Conservation (phyloP, 37 sponge, comb jelly and placozoan genomes). For the Crambe crambe region DNA sequence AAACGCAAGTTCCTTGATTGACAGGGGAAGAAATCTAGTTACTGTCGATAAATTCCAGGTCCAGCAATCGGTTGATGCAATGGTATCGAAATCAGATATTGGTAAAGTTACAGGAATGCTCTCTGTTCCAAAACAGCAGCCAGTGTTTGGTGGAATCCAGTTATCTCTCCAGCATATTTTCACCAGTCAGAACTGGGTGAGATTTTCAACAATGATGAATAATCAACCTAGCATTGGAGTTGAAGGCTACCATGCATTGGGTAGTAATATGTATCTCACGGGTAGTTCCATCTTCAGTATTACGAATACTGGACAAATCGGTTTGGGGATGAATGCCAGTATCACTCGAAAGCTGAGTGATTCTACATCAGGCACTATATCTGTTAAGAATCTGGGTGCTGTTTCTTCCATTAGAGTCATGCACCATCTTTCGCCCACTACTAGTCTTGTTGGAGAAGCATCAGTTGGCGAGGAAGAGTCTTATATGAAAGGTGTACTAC, state of each 20-base stretch:
- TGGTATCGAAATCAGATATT: slow-evolving; percentile 30
- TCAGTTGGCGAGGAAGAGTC: slow-evolving; percentile 27
- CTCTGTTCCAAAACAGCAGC: background rate
- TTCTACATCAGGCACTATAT: slow-evolving; percentile 19
- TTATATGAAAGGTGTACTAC: slow-evolving; percentile 10
- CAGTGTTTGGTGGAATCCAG: slow-evolving; percentile 43
- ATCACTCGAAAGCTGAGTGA: slow-evolving; percentile 40
- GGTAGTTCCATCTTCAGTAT: background rate
- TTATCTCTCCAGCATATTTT: slow-evolving; percentile 36
- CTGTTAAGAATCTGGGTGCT: slow-evolving; percentile 37
- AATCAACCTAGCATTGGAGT: slow-evolving; percentile 23
- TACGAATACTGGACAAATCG: background rate
- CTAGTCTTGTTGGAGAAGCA: slow-evolving; percentile 3
- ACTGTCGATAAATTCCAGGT: slow-evolving; percentile 26
- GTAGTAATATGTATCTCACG: slow-evolving; percentile 42
- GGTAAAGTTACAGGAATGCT: slow-evolving; percentile 37
- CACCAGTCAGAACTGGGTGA: slow-evolving; percentile 62
- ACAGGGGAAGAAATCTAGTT: slow-evolving; percentile 19
- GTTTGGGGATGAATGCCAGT: slow-evolving; percentile 13
- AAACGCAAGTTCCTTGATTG: slow-evolving; percentile 53
- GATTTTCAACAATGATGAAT: slow-evolving; percentile 18
- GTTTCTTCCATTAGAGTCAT: slow-evolving; percentile 7
- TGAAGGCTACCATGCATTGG: slow-evolving; percentile 48
- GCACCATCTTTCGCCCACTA: slow-evolving; percentile 35
- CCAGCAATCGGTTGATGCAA: slow-evolving; percentile 66